phyloP scores from a whole-genome alignment of 2,797 vertebrate species.

The Schizothorax lantsangensis region DNA sequence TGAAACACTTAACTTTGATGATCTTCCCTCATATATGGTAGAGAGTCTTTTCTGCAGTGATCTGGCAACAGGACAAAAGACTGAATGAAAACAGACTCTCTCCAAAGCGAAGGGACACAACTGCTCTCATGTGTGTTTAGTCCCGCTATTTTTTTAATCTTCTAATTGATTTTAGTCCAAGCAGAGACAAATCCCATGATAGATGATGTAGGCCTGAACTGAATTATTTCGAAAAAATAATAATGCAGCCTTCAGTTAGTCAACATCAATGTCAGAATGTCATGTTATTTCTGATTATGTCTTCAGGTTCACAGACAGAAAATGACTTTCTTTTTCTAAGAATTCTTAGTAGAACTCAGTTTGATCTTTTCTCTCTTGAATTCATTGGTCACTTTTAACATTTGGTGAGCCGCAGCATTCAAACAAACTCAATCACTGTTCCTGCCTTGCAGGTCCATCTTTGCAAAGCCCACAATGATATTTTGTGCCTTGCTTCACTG shows the following conservation, averaged over 20 bases:
- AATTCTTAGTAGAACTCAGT: neutral
- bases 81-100: conserved; percentile 31
- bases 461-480: neutral
- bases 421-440: neutral
- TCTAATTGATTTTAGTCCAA: conserved; percentile 26
- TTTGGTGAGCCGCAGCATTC: conserved; percentile 1
- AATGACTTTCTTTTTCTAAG: neutral
- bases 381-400: neutral
- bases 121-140: neutral
- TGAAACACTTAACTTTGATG: conserved; percentile 29
- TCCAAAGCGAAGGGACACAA: conserved; percentile 20
- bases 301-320: neutral
- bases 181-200: neutral
- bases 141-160: neutral
- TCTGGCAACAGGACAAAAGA: conserved; percentile 41
- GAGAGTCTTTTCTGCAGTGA: conserved; percentile 36
- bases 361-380: conserved; percentile 1
- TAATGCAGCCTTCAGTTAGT: neutral
- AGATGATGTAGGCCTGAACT: neutral
- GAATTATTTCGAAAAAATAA: neutral
- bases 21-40: conserved; percentile 44
- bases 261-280: neutral
- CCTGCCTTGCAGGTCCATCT: neutral
- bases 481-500: neutral
- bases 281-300: neutral